Conservation (phyloP, 2,113 vertebrate species). For the Notarius lentiginosus region DNA sequence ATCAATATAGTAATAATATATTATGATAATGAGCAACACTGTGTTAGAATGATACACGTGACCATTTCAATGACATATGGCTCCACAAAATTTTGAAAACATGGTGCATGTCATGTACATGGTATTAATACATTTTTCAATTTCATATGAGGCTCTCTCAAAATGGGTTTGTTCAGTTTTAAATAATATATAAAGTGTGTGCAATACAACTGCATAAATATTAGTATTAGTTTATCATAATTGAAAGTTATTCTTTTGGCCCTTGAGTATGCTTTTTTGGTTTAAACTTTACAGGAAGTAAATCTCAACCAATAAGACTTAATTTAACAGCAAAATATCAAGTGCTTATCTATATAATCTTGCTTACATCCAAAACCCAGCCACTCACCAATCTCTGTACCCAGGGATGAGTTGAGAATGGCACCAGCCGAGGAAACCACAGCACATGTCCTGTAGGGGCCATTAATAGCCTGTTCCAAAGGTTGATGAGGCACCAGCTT, state of each 20-base stretch:
- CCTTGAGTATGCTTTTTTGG: neutral
- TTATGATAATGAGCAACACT: neutral
- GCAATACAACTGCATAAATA: neutral
- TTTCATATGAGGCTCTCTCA: neutral
- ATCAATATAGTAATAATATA: neutral
- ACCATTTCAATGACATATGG: neutral
- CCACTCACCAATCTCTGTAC: slow-evolving; percentile 84
- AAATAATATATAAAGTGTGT: neutral
- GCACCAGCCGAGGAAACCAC: slow-evolving; percentile 86
- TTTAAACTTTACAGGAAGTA: neutral
- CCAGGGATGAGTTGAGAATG: slow-evolving; percentile 83
- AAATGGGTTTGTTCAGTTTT: neutral
- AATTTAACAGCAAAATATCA: neutral
- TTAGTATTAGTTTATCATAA: neutral
- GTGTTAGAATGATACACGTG: neutral
- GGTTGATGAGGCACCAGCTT: slow-evolving; percentile 73
- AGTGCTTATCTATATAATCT: neutral
- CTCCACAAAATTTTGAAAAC: neutral
- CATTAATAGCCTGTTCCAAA: slow-evolving; percentile 70
- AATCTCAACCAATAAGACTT: neutral
- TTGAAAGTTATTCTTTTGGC: neutral
- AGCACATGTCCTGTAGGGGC: slow-evolving; percentile 77
- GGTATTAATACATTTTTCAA: neutral
- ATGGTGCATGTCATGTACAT: neutral
- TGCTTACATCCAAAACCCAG: neutral